Percentiles rank a stretch among this genome's conserved stretches.
phyloP scores from a whole-genome alignment of 2,888 invertebrate species.

The Margaritifera margaritifera region DNA sequence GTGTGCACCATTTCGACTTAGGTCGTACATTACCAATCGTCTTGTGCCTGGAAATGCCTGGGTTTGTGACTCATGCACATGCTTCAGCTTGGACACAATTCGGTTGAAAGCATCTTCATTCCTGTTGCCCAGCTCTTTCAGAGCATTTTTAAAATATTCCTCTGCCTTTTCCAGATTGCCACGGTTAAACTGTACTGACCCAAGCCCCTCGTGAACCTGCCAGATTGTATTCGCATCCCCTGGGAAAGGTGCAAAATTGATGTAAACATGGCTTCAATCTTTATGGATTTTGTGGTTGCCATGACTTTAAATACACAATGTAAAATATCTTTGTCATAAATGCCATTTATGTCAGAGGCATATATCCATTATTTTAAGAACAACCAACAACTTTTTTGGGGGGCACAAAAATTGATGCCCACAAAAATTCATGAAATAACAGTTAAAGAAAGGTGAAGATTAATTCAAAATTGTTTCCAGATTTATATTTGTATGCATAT shows the following conservation, averaged over 20 bases:
- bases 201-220: constrained; percentile 56
- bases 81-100: constrained; percentile 33
- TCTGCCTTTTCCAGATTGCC: constrained; percentile 30
- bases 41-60: too few species aligned
- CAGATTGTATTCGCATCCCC: constrained; percentile 53
- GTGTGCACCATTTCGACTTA: too few species aligned
- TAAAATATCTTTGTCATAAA: too few species aligned
- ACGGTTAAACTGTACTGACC: constrained; percentile 42
- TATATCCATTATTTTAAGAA: too few species aligned
- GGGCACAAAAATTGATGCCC: too few species aligned
- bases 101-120: constrained; percentile 30
- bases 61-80: constrained; percentile 16
- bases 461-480: not conserved
- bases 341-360: too few species aligned
- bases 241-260: constrained; percentile 12
- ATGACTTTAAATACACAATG: too few species aligned
- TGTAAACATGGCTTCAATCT: not conserved
- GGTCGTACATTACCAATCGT: too few species aligned
- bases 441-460: not conserved
- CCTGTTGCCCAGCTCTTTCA: constrained; percentile 20
- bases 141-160: constrained; percentile 39
- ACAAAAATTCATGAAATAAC: too few species aligned
- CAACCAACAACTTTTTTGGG: too few species aligned
- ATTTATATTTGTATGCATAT: too few species aligned
- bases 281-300: not conserved